Conservation (phyloP, 2,113 vertebrate genomes). For the Catagonus wagneri region DNA sequence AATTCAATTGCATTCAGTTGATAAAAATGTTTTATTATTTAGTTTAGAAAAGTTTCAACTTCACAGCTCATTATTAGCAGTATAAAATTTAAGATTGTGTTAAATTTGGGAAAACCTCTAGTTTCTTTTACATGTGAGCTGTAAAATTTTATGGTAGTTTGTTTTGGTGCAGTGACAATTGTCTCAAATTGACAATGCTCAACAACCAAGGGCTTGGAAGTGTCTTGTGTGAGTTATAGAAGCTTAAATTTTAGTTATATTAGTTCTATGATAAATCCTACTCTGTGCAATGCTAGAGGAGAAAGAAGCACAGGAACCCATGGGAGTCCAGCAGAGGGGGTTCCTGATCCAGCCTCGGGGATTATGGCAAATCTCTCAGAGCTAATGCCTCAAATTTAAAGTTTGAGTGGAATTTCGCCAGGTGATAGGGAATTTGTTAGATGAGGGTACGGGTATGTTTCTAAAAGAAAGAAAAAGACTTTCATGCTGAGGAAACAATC, state of each 20-base stretch:
- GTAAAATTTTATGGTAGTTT: slow-evolving; percentile 12
- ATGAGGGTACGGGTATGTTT: neutral
- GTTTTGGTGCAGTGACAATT: neutral
- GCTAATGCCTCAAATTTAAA: neutral
- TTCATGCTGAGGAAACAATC: neutral
- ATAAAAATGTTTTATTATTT: neutral
- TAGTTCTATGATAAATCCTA: neutral
- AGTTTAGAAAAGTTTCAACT: slow-evolving; percentile 29
- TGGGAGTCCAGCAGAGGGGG: slow-evolving; percentile 17
- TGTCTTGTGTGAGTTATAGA: neutral
- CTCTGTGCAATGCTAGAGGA: neutral
- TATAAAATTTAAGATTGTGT: slow-evolving; percentile 18
- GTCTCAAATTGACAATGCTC: neutral
- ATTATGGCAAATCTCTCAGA: neutral
- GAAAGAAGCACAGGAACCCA: neutral
- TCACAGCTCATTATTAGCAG: neutral
- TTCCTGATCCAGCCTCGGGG: neutral
- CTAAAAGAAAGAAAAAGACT: neutral
- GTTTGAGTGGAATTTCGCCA: neutral
- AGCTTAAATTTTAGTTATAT: neutral
- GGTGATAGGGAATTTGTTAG: neutral
- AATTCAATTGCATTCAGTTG: neutral
- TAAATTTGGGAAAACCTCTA: neutral
- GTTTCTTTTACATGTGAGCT: slow-evolving; percentile 42
- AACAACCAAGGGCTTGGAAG: neutral